phyloP scores from a whole-genome alignment of 2,113 vertebrate species.

The Tympanuchus pallidicinctus region DNA sequence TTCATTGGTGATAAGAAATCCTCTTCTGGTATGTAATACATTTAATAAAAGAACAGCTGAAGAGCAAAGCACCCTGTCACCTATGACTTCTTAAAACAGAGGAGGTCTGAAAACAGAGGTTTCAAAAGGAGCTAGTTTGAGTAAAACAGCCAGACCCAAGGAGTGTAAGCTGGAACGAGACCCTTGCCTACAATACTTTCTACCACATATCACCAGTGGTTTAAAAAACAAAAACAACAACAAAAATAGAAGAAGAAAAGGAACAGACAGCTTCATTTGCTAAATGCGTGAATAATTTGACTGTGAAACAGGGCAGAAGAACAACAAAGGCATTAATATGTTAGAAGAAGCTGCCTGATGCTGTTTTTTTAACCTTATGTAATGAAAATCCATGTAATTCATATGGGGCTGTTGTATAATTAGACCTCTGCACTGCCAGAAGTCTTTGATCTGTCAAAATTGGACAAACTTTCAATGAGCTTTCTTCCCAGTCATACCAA shows the following conservation, averaged over 20 bases:
- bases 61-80: neutral
- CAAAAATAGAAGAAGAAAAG: neutral
- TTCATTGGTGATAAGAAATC: neutral
- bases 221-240: neutral
- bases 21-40: neutral
- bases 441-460: conserved; percentile 5
- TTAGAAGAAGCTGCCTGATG: conserved; percentile 32
- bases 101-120: neutral
- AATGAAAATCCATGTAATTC: conserved; percentile 12
- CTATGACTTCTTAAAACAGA: neutral
- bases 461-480: neutral
- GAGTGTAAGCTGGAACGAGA: neutral
- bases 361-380: neutral
- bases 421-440: rapidly evolving
- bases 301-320: conserved; percentile 6
- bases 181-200: neutral
- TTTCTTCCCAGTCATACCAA: neutral
- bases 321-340: conserved; percentile 30
- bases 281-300: conserved; percentile 34
- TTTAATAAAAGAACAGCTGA: neutral
- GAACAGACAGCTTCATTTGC: neutral
- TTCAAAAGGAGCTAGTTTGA: neutral
- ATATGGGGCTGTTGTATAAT: neutral
- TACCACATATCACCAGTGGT: neutral
- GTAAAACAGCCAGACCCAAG: neutral